Evolutionary conservation across 2,113 vertebrate genomes (phyloP).

Genomic region (Notarius quadriscutis): DNA sequence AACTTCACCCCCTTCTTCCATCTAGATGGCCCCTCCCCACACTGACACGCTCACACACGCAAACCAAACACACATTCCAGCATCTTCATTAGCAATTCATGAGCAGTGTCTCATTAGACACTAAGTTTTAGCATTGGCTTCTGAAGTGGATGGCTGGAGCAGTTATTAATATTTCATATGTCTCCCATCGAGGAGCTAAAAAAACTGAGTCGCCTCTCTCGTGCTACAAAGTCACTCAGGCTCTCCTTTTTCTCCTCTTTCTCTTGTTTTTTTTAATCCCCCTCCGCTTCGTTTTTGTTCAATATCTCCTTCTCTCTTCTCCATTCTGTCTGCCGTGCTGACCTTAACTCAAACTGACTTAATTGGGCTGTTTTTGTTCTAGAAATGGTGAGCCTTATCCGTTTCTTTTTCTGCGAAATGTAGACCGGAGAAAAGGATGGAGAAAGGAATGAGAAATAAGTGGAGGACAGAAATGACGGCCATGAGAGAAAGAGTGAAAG

Average conservation of each 20-base stretch:
- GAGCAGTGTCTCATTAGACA: conserved; percentile 77
- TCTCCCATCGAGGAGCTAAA: conserved; percentile 73
- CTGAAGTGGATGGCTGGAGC: conserved; percentile 77
- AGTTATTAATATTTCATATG: conserved; percentile 79
- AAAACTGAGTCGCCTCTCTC: conserved; percentile 67
- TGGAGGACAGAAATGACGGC: neutral
- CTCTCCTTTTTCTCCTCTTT: conserved; percentile 52
- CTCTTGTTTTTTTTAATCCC: conserved; percentile 8
- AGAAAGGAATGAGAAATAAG: neutral
- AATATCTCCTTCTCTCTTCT: conserved; percentile 52
- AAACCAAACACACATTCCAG: conserved; percentile 71
- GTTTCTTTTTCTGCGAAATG: conserved; percentile 51
- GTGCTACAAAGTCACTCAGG: conserved; percentile 71
- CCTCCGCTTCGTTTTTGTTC: conserved; percentile 53
- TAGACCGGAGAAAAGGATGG: conserved; percentile 27
- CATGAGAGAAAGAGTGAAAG: conserved; percentile 25
- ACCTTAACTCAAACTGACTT: conserved; percentile 79
- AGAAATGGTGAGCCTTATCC: conserved; percentile 73
- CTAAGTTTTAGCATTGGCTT: conserved; percentile 76
- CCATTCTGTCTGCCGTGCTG: conserved; percentile 62
- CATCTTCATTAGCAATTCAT: conserved; percentile 78
- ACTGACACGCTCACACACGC: conserved; percentile 21
- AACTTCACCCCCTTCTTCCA: conserved; percentile 56
- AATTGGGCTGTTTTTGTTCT: conserved; percentile 79
- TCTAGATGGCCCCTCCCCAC: conserved; percentile 61